These are phyloP conservation scores for Drosophila melanica DNA, from an alignment of 1,140 invertebrate genomes.

Conservation along the genomic window DNA sequence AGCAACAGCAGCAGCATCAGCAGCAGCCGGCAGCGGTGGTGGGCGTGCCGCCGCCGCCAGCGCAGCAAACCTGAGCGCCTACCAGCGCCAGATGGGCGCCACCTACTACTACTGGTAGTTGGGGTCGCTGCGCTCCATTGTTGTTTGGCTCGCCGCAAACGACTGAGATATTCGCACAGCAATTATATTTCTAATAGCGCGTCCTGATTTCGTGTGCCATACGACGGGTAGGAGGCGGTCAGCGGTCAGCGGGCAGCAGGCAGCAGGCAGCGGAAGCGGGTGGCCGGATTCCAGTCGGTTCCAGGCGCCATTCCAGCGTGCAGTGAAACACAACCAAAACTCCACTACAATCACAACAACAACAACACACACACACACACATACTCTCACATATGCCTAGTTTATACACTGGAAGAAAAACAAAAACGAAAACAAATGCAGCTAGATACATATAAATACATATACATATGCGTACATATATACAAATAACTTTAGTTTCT, in stretches of 20 bases:
- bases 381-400: slow-evolving; percentile 38
- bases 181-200: slow-evolving; percentile 77
- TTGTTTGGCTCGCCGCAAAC: slow-evolving; percentile 30
- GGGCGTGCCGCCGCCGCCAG: slow-evolving; percentile 19
- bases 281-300: too few species aligned
- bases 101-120: slow-evolving; percentile 33
- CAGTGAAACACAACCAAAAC: slow-evolving; percentile 36
- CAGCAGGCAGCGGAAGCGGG: not conserved
- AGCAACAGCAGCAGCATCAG: slow-evolving; percentile 3
- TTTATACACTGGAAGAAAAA: slow-evolving; percentile 42
- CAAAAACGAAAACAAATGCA: slow-evolving; percentile 55
- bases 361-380: slow-evolving; percentile 36
- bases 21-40: slow-evolving; percentile 34
- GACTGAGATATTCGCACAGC: slow-evolving; percentile 70
- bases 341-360: slow-evolving; percentile 26
- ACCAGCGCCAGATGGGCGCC: slow-evolving; percentile 10
- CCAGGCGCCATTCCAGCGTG: slow-evolving; percentile 16
- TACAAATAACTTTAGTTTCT: slow-evolving; percentile 55
- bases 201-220: slow-evolving; percentile 77
- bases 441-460: slow-evolving; percentile 61
- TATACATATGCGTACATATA: slow-evolving; percentile 12
- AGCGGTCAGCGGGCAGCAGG: slow-evolving; percentile 4
- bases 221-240: slow-evolving; percentile 25
- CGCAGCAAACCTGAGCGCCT: slow-evolving; percentile 28
- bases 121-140: not conserved